These are phyloP conservation scores for Balearica regulorum DNA, from an alignment of 2,797 vertebrate genomes.

Conservation along the genomic window DNA sequence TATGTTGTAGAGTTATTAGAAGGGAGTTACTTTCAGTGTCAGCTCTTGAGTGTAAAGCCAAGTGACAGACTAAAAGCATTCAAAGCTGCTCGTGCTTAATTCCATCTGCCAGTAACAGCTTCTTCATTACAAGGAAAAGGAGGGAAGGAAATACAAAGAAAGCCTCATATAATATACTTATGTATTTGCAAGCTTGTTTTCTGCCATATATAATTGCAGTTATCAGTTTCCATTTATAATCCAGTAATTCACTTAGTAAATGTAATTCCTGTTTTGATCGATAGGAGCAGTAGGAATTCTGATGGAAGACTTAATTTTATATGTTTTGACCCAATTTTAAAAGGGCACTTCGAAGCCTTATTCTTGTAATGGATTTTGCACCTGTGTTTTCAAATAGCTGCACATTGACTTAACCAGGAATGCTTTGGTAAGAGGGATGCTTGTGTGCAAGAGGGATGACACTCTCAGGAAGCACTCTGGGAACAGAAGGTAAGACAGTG, in stretches of 20 bases:
- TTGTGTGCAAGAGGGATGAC: background rate
- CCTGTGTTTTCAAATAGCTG: background rate
- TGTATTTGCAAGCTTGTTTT: background rate
- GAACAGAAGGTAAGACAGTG: background rate
- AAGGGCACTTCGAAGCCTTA: background rate
- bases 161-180: background rate
- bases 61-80: constrained; percentile 75
- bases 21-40: constrained; percentile 68
- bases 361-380: background rate
- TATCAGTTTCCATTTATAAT: background rate
- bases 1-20: background rate
- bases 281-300: background rate
- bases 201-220: background rate
- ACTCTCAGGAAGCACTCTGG: background rate
- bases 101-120: constrained; percentile 73
- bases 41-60: constrained; percentile 74
- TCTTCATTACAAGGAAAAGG: constrained; percentile 35
- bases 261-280: background rate
- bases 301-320: background rate
- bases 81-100: constrained; percentile 73
- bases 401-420: background rate
- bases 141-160: background rate
- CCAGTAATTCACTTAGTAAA: background rate
- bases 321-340: background rate
- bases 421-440: background rate